phyloP scores from a whole-genome alignment of 2,113 vertebrate species.

The Pygathrix nemaeus region DNA sequence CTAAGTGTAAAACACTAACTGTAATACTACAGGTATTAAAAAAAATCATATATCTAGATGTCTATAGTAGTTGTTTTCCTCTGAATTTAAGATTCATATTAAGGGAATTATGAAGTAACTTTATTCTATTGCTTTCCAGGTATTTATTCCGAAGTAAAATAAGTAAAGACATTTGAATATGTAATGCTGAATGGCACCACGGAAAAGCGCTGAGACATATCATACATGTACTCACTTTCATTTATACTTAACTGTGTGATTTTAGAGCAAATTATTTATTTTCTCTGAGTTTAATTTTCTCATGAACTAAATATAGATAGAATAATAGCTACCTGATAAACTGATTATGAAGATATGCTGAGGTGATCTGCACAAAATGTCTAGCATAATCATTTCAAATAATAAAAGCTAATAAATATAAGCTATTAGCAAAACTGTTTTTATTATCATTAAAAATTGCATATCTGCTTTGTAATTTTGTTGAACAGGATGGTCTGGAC shows the following conservation, averaged over 20 bases:
- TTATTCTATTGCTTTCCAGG: background rate
- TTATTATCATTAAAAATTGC: background rate
- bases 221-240: background rate
- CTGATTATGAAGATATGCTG: background rate
- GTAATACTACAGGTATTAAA: background rate
- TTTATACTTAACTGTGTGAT: background rate
- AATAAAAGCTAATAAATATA: background rate
- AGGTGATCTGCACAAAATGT: background rate
- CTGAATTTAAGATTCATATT: background rate
- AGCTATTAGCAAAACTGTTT: too few species aligned
- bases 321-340: background rate
- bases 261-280: background rate
- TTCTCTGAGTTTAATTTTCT: background rate
- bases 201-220: background rate
- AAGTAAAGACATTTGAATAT: background rate
- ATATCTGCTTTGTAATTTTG: background rate
- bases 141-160: background rate
- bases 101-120: accelerated
- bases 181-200: background rate
- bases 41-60: background rate
- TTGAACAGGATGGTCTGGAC: background rate
- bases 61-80: background rate
- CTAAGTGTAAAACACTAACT: background rate
- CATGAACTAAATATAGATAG: background rate
- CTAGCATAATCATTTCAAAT: background rate